Evolutionary conservation across 1,140 invertebrate genomes (phyloP).

Genomic region (Drosophila pallidifrons): DNA sequence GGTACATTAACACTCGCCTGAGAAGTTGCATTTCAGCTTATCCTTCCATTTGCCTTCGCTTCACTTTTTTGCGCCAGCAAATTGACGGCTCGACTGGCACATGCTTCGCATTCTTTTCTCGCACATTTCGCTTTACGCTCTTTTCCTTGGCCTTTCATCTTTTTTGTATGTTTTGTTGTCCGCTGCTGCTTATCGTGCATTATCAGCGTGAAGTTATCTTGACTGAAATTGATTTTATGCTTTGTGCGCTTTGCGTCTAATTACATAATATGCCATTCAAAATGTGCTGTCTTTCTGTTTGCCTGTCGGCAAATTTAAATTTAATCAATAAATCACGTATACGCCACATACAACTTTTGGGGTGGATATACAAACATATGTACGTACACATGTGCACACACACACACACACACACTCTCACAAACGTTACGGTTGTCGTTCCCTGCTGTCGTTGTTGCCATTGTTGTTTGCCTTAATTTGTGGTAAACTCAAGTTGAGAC

Average conservation of each 20-base stretch:
- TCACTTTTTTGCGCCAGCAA: neutral
- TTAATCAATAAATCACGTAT: constrained; percentile 77
- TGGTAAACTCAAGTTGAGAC: constrained; percentile 48
- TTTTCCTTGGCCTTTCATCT: constrained; percentile 14
- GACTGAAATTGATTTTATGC: constrained; percentile 32
- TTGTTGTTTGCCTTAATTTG: constrained; percentile 77
- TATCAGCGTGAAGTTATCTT: constrained; percentile 14
- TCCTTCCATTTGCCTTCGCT: neutral
- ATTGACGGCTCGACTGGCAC: constrained; percentile 22
- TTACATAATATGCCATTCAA: constrained; percentile 57
- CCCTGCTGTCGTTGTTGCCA: constrained; percentile 1
- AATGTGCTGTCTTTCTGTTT: constrained; percentile 39
- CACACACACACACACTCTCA: constrained; percentile 26
- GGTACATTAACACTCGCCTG: neutral
- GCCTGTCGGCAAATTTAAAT: constrained; percentile 57
- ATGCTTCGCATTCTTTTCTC: constrained; percentile 7
- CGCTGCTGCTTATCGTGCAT: constrained; percentile 10
- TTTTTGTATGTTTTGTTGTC: neutral
- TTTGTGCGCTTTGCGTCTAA: constrained; percentile 35
- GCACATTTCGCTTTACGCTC: constrained; percentile 16
- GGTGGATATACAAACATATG: constrained; percentile 21
- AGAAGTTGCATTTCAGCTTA: neutral
- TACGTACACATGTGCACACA: constrained; percentile 9
- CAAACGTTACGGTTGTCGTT: constrained; percentile 1
- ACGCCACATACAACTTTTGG: constrained; percentile 44